Conservation (phyloP, 2,888 invertebrate species). For the Thecophora atra region DNA sequence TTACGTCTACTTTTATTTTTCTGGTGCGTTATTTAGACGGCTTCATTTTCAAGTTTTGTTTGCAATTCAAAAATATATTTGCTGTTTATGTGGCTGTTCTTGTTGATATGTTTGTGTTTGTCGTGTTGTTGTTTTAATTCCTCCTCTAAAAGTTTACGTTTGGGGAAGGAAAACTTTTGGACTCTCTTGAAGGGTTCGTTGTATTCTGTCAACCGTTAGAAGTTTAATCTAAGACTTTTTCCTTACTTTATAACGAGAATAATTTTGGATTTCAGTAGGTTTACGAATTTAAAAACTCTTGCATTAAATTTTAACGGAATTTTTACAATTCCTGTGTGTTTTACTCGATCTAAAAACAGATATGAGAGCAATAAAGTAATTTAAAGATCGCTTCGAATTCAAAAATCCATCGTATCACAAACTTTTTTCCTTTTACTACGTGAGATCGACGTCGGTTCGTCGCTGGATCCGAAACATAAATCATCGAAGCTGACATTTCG, state of each 20-base stretch:
- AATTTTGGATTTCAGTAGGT: no score
- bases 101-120: no score
- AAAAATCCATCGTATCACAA: not conserved
- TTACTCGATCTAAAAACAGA: not conserved
- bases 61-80: slow-evolving; percentile 5
- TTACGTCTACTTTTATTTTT: not conserved
- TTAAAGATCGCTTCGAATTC: not conserved
- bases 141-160: no score
- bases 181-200: no score
- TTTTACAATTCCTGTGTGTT: not conserved
- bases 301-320: no score
- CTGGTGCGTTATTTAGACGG: slow-evolving; percentile 7
- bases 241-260: no score
- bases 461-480: slow-evolving; percentile 55
- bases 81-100: no score
- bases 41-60: slow-evolving; percentile 25
- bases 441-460: slow-evolving; percentile 2
- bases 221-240: no score
- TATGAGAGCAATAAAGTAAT: not conserved
- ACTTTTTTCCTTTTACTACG: not conserved
- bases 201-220: no score
- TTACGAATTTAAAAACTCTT: no score
- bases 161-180: no score
- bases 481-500: slow-evolving; percentile 62
- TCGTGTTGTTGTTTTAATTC: no score